A percentile compares a stretch with the other conserved stretches of the same genome.
Conservation (phyloP, 92 coral and sea anemone genomes). For the Porites rus region DNA sequence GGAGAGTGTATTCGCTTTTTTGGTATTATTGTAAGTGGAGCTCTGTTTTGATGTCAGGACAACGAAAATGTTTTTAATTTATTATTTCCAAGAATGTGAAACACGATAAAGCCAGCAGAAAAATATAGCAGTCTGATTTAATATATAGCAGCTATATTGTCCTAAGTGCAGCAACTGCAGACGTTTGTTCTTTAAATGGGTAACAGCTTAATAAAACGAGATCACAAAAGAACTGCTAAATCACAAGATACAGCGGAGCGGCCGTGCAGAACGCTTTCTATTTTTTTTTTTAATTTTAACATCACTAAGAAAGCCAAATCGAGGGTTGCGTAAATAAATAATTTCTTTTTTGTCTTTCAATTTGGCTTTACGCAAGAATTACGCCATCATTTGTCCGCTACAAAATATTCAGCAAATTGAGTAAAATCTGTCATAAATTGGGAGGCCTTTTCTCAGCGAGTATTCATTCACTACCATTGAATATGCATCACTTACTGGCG, state of each 20-base stretch:
- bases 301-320: not conserved
- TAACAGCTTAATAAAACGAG: too few relatives aligned
- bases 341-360: not conserved
- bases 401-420: not conserved
- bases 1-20: not conserved
- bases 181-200: too few relatives aligned
- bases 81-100: not conserved
- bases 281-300: not conserved
- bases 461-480: too few relatives aligned
- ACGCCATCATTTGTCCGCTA: not conserved
- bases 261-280: not conserved
- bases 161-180: too few relatives aligned
- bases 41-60: not conserved
- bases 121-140: not conserved
- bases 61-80: not conserved
- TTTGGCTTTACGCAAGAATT: not conserved
- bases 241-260: not conserved
- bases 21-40: not conserved
- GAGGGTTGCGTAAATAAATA: conserved; percentile 8
- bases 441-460: too few relatives aligned
- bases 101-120: not conserved
- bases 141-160: not conserved
- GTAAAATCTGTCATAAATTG: not conserved
- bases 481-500: not conserved
- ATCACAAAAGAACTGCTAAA: too few relatives aligned